A percentile compares a stretch with the other conserved stretches of the same genome.
These are phyloP conservation scores for Drosophila nr. perissopoda DNA, from an alignment of 2,888 invertebrate genomes.

Conservation along the genomic window DNA sequence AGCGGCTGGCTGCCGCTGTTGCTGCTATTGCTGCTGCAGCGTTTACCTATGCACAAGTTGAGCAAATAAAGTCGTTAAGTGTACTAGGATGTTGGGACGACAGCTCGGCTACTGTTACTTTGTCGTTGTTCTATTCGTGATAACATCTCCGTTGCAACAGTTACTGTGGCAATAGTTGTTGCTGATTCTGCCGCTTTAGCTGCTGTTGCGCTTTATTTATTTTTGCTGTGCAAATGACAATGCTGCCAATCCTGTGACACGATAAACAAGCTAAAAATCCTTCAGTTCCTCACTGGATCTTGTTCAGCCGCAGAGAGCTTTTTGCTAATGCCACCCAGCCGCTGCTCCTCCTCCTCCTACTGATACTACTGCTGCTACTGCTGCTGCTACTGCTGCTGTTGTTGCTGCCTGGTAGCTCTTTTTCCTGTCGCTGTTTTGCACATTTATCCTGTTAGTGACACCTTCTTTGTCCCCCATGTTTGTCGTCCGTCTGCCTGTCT, in stretches of 20 bases:
- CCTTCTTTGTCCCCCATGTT: slow-evolving; percentile 75
- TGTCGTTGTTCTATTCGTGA: slow-evolving; percentile 53
- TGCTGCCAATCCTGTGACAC: slow-evolving; percentile 78
- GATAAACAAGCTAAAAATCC: slow-evolving; percentile 72
- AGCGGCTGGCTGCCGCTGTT: slow-evolving; percentile 49
- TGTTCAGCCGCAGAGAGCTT: slow-evolving; percentile 30
- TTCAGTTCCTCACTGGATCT: slow-evolving; percentile 14
- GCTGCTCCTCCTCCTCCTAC: neutral
- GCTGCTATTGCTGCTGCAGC: slow-evolving; percentile 27
- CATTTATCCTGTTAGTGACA: slow-evolving; percentile 80
- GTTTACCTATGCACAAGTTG: slow-evolving; percentile 74
- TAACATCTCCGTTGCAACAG: slow-evolving; percentile 60
- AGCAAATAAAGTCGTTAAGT: slow-evolving; percentile 75
- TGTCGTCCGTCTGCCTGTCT: slow-evolving; percentile 10
- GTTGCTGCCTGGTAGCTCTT: slow-evolving; percentile 68
- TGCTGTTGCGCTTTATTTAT: slow-evolving; percentile 48
- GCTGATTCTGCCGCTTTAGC: slow-evolving; percentile 1
- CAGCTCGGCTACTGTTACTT: slow-evolving; percentile 34
- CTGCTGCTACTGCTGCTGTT: neutral
- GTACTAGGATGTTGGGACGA: slow-evolving; percentile 44
- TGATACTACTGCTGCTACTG: neutral
- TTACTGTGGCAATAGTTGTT: slow-evolving; percentile 37
- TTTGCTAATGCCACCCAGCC: slow-evolving; percentile 32
- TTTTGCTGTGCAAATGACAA: slow-evolving; percentile 67
- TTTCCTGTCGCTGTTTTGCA: slow-evolving; percentile 78